A percentile compares a stretch with the other conserved stretches of the same genome.
These are phyloP conservation scores for Gambusia holbrooki DNA, from an alignment of 2,113 vertebrate species.

Conservation along the genomic window DNA sequence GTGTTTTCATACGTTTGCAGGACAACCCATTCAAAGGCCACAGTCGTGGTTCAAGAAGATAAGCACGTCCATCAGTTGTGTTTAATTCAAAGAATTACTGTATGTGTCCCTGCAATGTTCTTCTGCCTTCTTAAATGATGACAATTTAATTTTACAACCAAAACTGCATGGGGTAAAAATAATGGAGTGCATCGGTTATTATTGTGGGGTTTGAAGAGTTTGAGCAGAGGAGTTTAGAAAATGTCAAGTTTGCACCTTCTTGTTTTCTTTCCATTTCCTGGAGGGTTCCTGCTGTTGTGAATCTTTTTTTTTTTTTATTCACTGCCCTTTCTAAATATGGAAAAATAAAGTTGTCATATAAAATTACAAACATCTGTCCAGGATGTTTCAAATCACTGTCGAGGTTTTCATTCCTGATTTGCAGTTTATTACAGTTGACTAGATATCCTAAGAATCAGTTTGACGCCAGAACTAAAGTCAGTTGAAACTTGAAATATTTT, in stretches of 20 bases:
- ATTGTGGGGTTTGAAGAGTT: not conserved
- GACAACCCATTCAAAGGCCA: slow-evolving; percentile 86
- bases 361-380: not conserved
- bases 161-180: not conserved
- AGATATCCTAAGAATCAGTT: too few relatives aligned
- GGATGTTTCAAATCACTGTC: not conserved
- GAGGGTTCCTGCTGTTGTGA: not conserved
- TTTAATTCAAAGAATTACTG: not conserved
- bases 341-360: slow-evolving; percentile 44
- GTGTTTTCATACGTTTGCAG: slow-evolving; percentile 62
- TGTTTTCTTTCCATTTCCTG: not conserved
- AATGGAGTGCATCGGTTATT: not conserved
- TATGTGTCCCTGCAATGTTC: not conserved
- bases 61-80: slow-evolving; percentile 12
- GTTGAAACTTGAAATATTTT: too few relatives aligned
- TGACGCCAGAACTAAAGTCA: too few relatives aligned
- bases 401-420: not conserved
- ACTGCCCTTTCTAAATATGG: slow-evolving; percentile 15
- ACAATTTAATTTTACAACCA: not conserved
- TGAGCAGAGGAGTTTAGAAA: not conserved
- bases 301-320: not conserved
- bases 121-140: slow-evolving; percentile 4
- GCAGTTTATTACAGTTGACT: not conserved
- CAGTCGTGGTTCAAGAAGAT: slow-evolving; percentile 46
- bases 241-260: not conserved